A percentile compares a stretch with the other conserved stretches of the same genome.
These are phyloP conservation scores for Elmis aenea DNA, from an alignment of 2,888 invertebrate genomes.

Conservation along the genomic window DNA sequence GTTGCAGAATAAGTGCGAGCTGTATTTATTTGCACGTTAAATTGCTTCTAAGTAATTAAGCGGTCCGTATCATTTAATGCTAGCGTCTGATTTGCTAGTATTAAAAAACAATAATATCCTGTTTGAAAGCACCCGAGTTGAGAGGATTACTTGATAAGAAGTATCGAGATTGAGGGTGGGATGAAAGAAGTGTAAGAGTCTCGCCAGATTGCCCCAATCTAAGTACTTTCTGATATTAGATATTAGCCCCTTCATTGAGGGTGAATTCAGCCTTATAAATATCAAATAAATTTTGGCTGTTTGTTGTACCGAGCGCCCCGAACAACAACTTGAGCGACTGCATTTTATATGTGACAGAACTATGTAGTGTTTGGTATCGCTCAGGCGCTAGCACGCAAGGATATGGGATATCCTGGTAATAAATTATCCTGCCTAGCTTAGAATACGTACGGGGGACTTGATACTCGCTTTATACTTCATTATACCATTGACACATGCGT, in stretches of 20 bases:
- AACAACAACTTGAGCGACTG: constrained; percentile 23
- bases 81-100: too few relatives aligned
- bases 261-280: constrained; percentile 16
- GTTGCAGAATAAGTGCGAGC: too few relatives aligned
- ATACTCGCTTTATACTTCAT: constrained; percentile 36
- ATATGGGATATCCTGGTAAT: constrained; percentile 43
- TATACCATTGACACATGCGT: constrained; percentile 40
- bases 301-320: constrained; percentile 9
- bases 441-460: constrained; percentile 20
- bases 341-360: constrained; percentile 33
- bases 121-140: constrained; percentile 7
- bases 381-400: constrained; percentile 42
- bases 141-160: constrained; percentile 12
- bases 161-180: not conserved
- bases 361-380: constrained; percentile 12
- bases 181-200: constrained; percentile 23
- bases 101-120: too few relatives aligned
- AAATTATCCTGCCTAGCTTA: constrained; percentile 37
- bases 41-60: too few relatives aligned
- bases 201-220: constrained; percentile 27
- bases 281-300: constrained; percentile 16
- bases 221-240: constrained; percentile 35
- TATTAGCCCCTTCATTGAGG: constrained; percentile 25
- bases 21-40: too few relatives aligned
- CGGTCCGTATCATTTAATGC: too few relatives aligned